Evolutionary conservation across 92 coral and sea anemone species (phyloP).

Genomic region (Paramuricea clavata): DNA sequence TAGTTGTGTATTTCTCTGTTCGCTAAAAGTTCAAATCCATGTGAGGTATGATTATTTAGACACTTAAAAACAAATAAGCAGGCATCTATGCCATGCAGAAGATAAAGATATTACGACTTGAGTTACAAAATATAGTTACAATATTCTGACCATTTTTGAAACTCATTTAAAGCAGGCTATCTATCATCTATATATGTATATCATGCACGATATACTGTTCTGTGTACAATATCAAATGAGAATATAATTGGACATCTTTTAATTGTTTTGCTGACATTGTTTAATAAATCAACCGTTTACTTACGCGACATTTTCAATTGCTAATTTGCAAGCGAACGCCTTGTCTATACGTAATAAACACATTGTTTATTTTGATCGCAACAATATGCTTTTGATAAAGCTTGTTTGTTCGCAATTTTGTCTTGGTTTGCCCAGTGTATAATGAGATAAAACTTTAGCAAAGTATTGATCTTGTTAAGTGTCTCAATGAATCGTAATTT

Average conservation of each 20-base stretch:
- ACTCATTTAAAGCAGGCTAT: too few relatives aligned
- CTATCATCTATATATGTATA: too few relatives aligned
- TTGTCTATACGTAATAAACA: neutral
- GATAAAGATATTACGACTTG: too few relatives aligned
- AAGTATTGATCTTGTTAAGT: slow-evolving; percentile 4
- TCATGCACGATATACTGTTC: too few relatives aligned
- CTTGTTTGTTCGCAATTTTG: slow-evolving; percentile 23
- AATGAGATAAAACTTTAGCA: slow-evolving; percentile 22
- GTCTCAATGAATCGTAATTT: neutral
- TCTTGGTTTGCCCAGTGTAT: slow-evolving; percentile 3
- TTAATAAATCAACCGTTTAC: slow-evolving; percentile 40
- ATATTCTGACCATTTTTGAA: too few relatives aligned
- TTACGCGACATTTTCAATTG: slow-evolving; percentile 24
- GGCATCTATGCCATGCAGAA: too few relatives aligned
- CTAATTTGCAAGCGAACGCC: slow-evolving; percentile 29
- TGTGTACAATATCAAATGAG: slow-evolving; percentile 32
- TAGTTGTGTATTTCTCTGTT: too few relatives aligned
- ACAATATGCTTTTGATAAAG: neutral
- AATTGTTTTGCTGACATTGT: slow-evolving; percentile 39
- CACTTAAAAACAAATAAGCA: too few relatives aligned
- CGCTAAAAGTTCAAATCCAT: too few relatives aligned
- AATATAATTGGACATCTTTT: slow-evolving; percentile 34
- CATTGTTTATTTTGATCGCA: neutral
- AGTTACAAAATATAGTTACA: too few relatives aligned
- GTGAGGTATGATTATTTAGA: too few relatives aligned